Conservation (phyloP, 2,113 vertebrate genomes). For the Pachypanchax playfairii region DNA sequence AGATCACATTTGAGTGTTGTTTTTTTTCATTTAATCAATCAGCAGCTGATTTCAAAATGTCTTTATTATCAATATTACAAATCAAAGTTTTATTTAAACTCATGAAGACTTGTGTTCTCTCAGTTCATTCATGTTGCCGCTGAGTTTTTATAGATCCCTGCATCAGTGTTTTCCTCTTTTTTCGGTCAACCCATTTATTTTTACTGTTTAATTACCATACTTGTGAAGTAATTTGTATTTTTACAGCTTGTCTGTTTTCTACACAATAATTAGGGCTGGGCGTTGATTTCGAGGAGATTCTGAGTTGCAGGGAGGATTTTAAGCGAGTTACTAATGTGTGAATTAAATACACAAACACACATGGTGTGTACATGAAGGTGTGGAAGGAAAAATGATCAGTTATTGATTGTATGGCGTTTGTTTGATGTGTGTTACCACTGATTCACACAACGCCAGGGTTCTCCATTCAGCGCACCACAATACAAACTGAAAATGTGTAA, state of each 20-base stretch:
- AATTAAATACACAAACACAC: slow-evolving; percentile 31
- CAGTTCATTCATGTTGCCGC: not conserved
- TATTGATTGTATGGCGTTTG: slow-evolving; percentile 2
- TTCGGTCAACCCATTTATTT: slow-evolving; percentile 68
- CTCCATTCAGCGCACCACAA: not conserved
- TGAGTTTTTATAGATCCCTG: slow-evolving; percentile 15
- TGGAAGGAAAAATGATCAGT: not conserved
- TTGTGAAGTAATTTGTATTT: slow-evolving; percentile 73
- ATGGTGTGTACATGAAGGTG: not conserved
- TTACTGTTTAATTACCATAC: slow-evolving; percentile 72
- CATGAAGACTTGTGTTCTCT: too few species aligned
- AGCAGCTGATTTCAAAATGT: too few species aligned
- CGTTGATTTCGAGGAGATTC: slow-evolving; percentile 60
- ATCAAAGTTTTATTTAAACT: not conserved
- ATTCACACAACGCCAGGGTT: not conserved
- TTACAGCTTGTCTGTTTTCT: slow-evolving; percentile 62
- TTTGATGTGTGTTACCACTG: not conserved
- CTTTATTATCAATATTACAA: not conserved
- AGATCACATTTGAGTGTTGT: too few species aligned
- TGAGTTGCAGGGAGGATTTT: slow-evolving; percentile 16
- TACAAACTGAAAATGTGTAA: not conserved
- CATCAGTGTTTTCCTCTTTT: slow-evolving; percentile 46
- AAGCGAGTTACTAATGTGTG: slow-evolving; percentile 31
- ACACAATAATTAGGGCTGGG: slow-evolving; percentile 70
- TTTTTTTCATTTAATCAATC: too few species aligned